Evolutionary conservation across 2,797 vertebrate species (phyloP), one percentile per base, ranked within the genome.

Genomic region (Myotis findleyi): DNA sequence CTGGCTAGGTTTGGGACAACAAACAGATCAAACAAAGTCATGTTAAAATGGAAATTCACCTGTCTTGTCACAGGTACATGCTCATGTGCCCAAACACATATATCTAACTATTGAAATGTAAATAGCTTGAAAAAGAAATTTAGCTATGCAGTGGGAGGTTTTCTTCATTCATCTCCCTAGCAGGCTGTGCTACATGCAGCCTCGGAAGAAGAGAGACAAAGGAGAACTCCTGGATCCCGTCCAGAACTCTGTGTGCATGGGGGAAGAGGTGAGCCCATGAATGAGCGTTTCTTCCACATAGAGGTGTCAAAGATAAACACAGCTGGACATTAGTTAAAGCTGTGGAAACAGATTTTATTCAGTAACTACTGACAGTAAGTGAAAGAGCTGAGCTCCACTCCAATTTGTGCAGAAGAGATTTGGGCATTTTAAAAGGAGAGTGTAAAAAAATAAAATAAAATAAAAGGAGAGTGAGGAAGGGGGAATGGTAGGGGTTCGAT

Each of bases 401-500:
- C 27, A 17, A 21, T 72, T 21, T 51, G 7, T 25, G 0, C 12
- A 83, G 53, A 76, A 20, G 17, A 75, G 2, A 92, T 38, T 3
- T 33, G 9, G 25, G 14, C 53, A 51, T 88, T 95, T 69, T 87
- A 64, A 92, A 83, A 14, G 47, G 17, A 69, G 5, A 69, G 18
- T 41, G 25, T 30, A 62, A 12, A 30, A 62, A 13, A 30, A 30
- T 85, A 53, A 92, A 83, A 14, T 85, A 59, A 92, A 83, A 14
- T 87, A 62, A 92, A 77, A 12, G 49, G 25, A 69, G 8, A 57
- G 18, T 47, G 33, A 44, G 9, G 20, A 6, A 53, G 0, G 8
- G 0, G 2, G 3, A 2, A 20, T 6, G 5, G 18, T 7, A 69
- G 8, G 12, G 14, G 5, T 17, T 89, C 57, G 20, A 8, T 12